Conservation (phyloP, 2,888 invertebrate genomes). For the Noctua janthina region DNA sequence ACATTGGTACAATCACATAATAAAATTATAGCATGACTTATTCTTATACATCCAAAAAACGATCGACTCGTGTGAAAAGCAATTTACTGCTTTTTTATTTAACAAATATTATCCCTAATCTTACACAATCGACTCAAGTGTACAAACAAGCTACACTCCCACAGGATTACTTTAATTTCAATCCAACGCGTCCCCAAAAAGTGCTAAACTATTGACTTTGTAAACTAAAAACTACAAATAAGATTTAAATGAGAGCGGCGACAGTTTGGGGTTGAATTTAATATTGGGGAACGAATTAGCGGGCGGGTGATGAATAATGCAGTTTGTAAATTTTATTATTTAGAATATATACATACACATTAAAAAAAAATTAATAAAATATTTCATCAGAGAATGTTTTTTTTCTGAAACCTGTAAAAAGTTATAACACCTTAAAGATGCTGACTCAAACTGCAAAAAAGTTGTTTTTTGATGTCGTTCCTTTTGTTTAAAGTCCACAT, state of each 20-base stretch:
- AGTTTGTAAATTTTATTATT: not conserved
- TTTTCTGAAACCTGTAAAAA: not conserved
- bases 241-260: constrained; percentile 83
- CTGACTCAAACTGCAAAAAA: too few relatives aligned
- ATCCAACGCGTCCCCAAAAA: constrained; percentile 70
- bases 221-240: constrained; percentile 89
- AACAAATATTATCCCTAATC: constrained; percentile 5
- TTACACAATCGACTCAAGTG: constrained; percentile 39
- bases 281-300: constrained; percentile 64
- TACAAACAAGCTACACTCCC: constrained; percentile 50
- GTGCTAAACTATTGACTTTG: constrained; percentile 83
- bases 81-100: not conserved
- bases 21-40: too few relatives aligned
- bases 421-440: not conserved
- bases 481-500: too few relatives aligned
- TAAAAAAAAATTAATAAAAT: too few relatives aligned
- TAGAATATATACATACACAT: too few relatives aligned
- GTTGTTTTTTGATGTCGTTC: too few relatives aligned
- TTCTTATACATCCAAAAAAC: too few relatives aligned
- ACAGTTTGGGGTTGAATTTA: constrained; percentile 66
- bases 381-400: too few relatives aligned
- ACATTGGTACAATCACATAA: too few relatives aligned
- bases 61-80: not conserved
- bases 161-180: constrained; percentile 61
- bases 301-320: constrained; percentile 42